These are phyloP conservation scores for Accipiter virgatus DNA, from an alignment of 2,113 vertebrate genomes.

Conservation along the genomic window DNA sequence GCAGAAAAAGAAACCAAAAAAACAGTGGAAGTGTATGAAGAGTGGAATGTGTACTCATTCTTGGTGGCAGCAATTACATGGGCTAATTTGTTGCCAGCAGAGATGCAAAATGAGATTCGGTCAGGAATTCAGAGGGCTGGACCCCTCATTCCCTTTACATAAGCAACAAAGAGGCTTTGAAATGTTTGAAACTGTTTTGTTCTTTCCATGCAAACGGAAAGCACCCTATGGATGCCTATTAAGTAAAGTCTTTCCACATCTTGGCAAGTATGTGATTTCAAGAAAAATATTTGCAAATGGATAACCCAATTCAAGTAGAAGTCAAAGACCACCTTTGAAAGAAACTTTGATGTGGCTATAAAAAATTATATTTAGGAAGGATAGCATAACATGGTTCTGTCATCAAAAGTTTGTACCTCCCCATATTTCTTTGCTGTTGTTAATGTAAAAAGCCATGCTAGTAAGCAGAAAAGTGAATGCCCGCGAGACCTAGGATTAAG, in stretches of 20 bases:
- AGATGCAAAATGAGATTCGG: neutral
- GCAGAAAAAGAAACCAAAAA: neutral
- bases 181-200: conserved; percentile 34
- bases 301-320: conserved; percentile 38
- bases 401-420: neutral
- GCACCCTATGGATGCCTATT: conserved; percentile 48
- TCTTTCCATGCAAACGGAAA: conserved; percentile 36
- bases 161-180: conserved; percentile 48
- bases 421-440: neutral
- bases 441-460: neutral
- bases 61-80: neutral
- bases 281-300: conserved; percentile 63
- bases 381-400: neutral
- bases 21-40: neutral
- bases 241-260: conserved; percentile 32
- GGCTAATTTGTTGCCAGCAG: conserved; percentile 27
- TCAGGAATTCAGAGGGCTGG: conserved; percentile 35
- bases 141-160: conserved; percentile 3
- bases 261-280: conserved; percentile 53
- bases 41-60: neutral
- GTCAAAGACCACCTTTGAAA: conserved; percentile 57
- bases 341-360: conserved; percentile 13
- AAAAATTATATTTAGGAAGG: conserved; percentile 3
- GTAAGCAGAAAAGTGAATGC: neutral
- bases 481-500: neutral